These are phyloP conservation scores for Sarcophaga peregrina DNA, from an alignment of 1,140 invertebrate species.

Conservation along the genomic window DNA sequence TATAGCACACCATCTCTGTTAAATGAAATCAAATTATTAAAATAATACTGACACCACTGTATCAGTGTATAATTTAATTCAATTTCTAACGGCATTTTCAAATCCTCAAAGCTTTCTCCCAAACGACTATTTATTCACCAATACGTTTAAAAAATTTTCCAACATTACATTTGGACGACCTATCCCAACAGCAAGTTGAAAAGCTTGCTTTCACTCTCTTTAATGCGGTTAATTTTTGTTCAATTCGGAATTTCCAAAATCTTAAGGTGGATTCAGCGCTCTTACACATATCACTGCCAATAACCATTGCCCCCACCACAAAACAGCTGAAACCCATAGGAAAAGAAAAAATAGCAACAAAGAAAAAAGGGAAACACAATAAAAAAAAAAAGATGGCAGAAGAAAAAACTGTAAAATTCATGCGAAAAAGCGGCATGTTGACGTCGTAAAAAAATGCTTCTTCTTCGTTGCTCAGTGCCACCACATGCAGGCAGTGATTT, in stretches of 20 bases:
- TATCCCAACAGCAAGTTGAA: not conserved
- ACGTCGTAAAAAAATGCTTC: constrained; percentile 10
- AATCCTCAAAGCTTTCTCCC: too few relatives aligned
- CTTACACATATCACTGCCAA: not conserved
- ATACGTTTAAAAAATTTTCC: not conserved
- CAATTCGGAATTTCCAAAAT: not conserved
- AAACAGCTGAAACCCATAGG: not conserved
- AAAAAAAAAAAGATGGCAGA: too few relatives aligned
- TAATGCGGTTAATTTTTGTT: constrained; percentile 13
- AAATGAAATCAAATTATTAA: too few relatives aligned
- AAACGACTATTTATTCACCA: too few relatives aligned
- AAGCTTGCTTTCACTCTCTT: not conserved
- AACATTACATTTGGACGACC: not conserved
- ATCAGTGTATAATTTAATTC: too few relatives aligned
- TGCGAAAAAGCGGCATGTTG: constrained; percentile 33
- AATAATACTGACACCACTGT: too few relatives aligned
- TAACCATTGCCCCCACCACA: constrained; percentile 25
- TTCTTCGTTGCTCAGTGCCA: not conserved
- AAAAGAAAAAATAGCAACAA: not conserved
- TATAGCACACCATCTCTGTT: too few relatives aligned
- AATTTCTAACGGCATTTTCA: too few relatives aligned
- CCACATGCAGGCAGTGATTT: not conserved
- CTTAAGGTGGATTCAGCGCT: constrained; percentile 23
- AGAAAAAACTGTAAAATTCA: not conserved
- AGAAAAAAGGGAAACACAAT: not conserved